Evolutionary conservation across 2,888 invertebrate species (phyloP).

Genomic region (Drosophila neutralis): DNA sequence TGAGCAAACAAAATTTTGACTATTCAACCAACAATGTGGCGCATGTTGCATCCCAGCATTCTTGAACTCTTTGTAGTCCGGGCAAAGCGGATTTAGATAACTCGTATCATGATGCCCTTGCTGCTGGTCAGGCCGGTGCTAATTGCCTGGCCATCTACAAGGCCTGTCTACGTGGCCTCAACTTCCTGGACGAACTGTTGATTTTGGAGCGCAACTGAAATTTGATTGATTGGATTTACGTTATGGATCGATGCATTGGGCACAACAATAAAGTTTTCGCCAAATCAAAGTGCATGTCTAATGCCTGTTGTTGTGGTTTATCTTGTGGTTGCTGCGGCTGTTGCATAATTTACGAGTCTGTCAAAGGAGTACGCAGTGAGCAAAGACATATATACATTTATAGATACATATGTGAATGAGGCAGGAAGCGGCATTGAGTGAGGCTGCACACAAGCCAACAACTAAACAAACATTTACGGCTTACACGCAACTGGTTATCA

Average conservation of each 20-base stretch:
- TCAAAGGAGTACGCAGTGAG: slow-evolving; percentile 47
- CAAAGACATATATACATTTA: slow-evolving; percentile 11
- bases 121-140: slow-evolving; percentile 88
- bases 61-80: slow-evolving; percentile 57
- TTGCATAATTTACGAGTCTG: slow-evolving; percentile 70
- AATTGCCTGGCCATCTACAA: slow-evolving; percentile 88
- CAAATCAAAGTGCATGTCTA: slow-evolving; percentile 75
- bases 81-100: slow-evolving; percentile 85
- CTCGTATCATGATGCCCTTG: slow-evolving; percentile 87
- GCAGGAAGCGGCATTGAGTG: slow-evolving; percentile 51
- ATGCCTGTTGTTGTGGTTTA: slow-evolving; percentile 54
- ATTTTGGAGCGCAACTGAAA: slow-evolving; percentile 55
- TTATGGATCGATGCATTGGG: slow-evolving; percentile 34
- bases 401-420: slow-evolving; percentile 20
- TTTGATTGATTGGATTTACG: slow-evolving; percentile 83
- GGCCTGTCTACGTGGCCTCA: slow-evolving; percentile 87
- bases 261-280: slow-evolving; percentile 62
- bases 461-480: slow-evolving; percentile 24
- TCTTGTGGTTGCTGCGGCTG: slow-evolving; percentile 47
- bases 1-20: slow-evolving; percentile 53
- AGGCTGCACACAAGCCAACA: slow-evolving; percentile 17
- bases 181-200: slow-evolving; percentile 86
- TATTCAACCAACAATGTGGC: background rate
- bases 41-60: background rate
- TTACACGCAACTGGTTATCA: slow-evolving; percentile 17